These are phyloP conservation scores for Eciton burchellii DNA, from an alignment of 1,140 invertebrate species.

Conservation along the genomic window DNA sequence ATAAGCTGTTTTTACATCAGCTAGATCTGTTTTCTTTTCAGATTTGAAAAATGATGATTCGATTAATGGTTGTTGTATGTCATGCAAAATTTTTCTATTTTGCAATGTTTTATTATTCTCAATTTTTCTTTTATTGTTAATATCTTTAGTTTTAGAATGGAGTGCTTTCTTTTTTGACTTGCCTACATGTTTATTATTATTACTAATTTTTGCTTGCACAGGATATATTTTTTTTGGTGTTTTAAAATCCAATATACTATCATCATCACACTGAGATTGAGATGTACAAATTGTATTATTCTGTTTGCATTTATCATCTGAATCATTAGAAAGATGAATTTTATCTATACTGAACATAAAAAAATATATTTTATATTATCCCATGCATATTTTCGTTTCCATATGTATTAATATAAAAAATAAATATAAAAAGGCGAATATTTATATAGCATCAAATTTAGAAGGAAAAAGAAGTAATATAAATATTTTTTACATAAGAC, in stretches of 20 bases:
- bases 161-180: conserved; percentile 20
- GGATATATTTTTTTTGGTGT: conserved; percentile 74
- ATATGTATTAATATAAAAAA: conserved; percentile 1
- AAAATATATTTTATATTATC: neutral
- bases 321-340: neutral
- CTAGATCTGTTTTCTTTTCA: conserved; percentile 31
- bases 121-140: conserved; percentile 49
- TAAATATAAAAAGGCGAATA: neutral
- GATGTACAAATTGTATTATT: neutral
- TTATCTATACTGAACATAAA: conserved; percentile 20
- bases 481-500: conserved; percentile 11
- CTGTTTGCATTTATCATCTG: neutral
- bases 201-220: conserved; percentile 55
- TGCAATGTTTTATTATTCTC: conserved; percentile 48
- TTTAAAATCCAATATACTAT: conserved; percentile 81
- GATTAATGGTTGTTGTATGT: conserved; percentile 69
- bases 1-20: conserved; percentile 68
- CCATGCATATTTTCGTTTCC: neutral
- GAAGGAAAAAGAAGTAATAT: conserved; percentile 17
- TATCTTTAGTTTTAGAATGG: conserved; percentile 38
- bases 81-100: conserved; percentile 36
- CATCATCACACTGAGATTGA: conserved; percentile 41
- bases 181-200: neutral
- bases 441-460: neutral
- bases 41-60: conserved; percentile 81